These are phyloP conservation scores for Drosophila lacertosa DNA, from an alignment of 1,140 invertebrate species.

Conservation along the genomic window DNA sequence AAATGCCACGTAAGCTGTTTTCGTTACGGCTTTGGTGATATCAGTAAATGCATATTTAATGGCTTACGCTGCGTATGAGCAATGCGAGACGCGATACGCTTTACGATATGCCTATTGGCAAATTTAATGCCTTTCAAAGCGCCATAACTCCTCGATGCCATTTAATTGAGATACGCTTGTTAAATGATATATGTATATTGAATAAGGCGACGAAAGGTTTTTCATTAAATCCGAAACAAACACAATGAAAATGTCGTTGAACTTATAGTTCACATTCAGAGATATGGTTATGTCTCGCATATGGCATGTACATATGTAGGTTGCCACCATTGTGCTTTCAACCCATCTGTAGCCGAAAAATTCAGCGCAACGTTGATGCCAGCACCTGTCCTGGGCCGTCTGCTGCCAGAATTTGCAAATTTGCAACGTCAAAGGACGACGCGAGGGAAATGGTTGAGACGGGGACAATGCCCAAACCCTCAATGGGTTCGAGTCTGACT, in stretches of 20 bases:
- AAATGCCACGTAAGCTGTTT: constrained; percentile 76
- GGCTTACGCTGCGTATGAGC: constrained; percentile 68
- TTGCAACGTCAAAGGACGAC: constrained; percentile 49
- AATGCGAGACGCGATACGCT: constrained; percentile 51
- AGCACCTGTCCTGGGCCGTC: constrained; percentile 1
- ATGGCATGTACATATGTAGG: too few relatives aligned
- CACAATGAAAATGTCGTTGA: background rate
- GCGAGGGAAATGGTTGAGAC: constrained; percentile 37
- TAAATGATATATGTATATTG: constrained; percentile 7
- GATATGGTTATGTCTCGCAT: too few relatives aligned
- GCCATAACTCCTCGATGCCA: constrained; percentile 32
- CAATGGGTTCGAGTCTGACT: constrained; percentile 39
- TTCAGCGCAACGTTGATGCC: background rate
- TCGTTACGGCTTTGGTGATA: constrained; percentile 76
- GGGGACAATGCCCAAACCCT: too few relatives aligned
- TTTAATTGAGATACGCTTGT: background rate
- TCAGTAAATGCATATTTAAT: constrained; percentile 81
- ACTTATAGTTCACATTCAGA: too few relatives aligned
- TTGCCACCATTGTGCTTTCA: background rate
- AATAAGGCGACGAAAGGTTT: background rate
- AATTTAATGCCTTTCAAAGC: constrained; percentile 55
- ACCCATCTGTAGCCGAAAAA: constrained; percentile 12
- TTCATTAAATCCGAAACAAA: background rate
- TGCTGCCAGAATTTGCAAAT: constrained; percentile 51
- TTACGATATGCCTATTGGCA: constrained; percentile 14